These are phyloP conservation scores for Alviniconcha strummeri DNA, from an alignment of 2,888 invertebrate genomes.

Conservation along the genomic window DNA sequence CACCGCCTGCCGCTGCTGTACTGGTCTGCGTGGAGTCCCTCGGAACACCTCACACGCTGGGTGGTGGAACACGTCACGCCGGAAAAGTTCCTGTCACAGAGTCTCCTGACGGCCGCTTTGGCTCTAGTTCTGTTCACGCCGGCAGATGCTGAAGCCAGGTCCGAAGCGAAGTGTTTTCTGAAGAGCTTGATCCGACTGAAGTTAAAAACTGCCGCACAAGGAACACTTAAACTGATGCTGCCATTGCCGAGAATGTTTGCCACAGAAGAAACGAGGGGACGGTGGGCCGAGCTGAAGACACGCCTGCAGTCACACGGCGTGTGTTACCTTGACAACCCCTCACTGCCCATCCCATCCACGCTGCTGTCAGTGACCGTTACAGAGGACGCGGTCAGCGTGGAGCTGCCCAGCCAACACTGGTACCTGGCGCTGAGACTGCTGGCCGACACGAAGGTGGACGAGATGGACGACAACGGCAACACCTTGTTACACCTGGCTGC, in stretches of 20 bases:
- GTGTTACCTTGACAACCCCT: too few relatives aligned
- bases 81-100: not conserved
- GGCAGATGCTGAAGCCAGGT: not conserved
- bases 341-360: too few relatives aligned
- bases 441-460: too few relatives aligned
- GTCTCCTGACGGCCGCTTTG: not conserved
- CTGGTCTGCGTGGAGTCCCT: conserved; percentile 24
- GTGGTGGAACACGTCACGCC: not conserved
- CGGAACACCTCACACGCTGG: not conserved
- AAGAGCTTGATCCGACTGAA: not conserved
- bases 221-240: not conserved
- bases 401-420: too few relatives aligned
- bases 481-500: too few relatives aligned
- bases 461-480: too few relatives aligned
- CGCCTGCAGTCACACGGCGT: too few relatives aligned
- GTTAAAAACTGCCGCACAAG: not conserved
- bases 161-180: not conserved
- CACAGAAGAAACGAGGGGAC: too few relatives aligned
- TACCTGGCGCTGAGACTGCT: too few relatives aligned
- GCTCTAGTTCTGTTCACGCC: not conserved
- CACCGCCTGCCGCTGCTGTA: conserved; percentile 23
- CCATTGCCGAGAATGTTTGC: not conserved
- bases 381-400: too few relatives aligned
- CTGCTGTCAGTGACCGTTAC: too few relatives aligned
- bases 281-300: too few relatives aligned